Evolutionary conservation across 2,113 vertebrate species (phyloP), one percentile per base, ranked within the genome.

Genomic region (rabbit (Oryctolagus cuniculus)): DNA sequence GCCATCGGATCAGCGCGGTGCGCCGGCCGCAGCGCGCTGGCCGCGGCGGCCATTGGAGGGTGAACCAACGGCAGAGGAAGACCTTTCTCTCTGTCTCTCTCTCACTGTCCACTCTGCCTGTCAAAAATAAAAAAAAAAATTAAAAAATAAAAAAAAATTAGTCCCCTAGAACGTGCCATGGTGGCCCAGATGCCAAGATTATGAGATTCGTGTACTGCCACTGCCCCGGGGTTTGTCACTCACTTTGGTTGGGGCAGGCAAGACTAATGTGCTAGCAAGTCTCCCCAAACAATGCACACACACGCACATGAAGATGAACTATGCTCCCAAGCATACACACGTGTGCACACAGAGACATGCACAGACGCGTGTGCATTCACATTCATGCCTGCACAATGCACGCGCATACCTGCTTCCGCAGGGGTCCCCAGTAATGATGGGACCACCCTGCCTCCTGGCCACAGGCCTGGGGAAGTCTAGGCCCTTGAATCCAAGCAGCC

Each of bases 161-260:
- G n/a, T n/a, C n/a, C 4, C 8, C 5, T 12, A 25, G 17, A 31
- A 3, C 6, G 36, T 49, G 70, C 53, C 15, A 0, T 4, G 1
- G 36, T 27, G 22, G 11, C 4, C 29, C 25, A 44, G 0, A 19
- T 38, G 58, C 25, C 31, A n/a, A 36, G 83, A 58, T 9, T 24
- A 5, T 10, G 63, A 67, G 25, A 0, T 29, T 2, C 10, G 13
- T 2, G 10, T 16, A 31, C 36, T 69, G 34, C 22, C 1, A 27
- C 38, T 70, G 17, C 2, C 5, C 11, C 5, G 63, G 5, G 6
- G 27, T 19, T 38, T 78, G 70, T 34, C 22, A 0, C 29, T 72
- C 27, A 25, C 51, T 2, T 17, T 55, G 44, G 53, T 64, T n/a
- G 22, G 12, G n/a, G 51, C 5, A 15, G 64, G 70, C n/a, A 64